Evolutionary conservation across 2,888 invertebrate species (phyloP), one percentile per base, ranked within the genome.

Genomic region (Melikaiella ostensackeni): DNA sequence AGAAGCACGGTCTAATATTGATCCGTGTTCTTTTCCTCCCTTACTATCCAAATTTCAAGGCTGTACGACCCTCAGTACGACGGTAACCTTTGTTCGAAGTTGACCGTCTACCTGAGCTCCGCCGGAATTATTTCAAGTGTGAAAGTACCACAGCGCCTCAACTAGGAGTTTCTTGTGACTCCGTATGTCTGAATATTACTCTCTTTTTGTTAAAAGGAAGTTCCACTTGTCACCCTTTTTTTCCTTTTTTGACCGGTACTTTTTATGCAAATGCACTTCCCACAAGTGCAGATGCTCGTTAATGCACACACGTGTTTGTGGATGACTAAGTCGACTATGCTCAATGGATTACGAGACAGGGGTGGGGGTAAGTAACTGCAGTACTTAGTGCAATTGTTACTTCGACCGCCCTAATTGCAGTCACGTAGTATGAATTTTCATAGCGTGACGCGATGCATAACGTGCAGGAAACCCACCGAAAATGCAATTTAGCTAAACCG

Each of bases 231-330:
- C n/a, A 55, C 50, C 7, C 16, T 50, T 50, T 55, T 55, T 55
- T n/a, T n/a, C 1, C 2, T 35, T 21, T 3, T 55, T 21, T 55
- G 9, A 9, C 24, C 30, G 7, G n/a, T 13, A 70, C 50, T 70
- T 50, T 70, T 33, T 2, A 70, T 70, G 70, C 30, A 70, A 70
- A 50, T 70, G 50, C 50, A 70, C 50, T 70, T 70, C 33, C 70
- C 30, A 30, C 50, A 33, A 50, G 27, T 70, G 46, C 50, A 70
- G 70, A 50, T 50, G 70, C 33, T 70, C 70, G 55, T 55, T 70
- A 70, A 70, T 70, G 50, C n/a, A 50, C 50, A 70, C 70, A 70
- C 70, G 50, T 70, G 70, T 70, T 70, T 70, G 46, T 70, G 13
- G 50, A 70, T 55, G 50, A 70, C 30, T 70, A 33, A 70, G 70